These are phyloP conservation scores for Elgaria multicarinata DNA, from an alignment of 2,113 vertebrate species.

Conservation along the genomic window DNA sequence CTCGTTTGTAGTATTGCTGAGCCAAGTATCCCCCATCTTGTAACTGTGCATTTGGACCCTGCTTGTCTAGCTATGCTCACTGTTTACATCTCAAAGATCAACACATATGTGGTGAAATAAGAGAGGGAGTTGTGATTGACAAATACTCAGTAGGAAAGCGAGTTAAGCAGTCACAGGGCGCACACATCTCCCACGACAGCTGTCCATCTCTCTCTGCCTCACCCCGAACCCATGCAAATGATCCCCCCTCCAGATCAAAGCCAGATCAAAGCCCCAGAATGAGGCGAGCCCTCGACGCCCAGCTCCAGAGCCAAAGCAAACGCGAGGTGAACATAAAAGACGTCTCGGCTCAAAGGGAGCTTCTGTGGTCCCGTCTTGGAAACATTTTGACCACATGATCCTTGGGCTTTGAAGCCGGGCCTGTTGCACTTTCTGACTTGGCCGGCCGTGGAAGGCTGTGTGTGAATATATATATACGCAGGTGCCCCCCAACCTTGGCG, in stretches of 20 bases:
- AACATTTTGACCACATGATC: conserved; percentile 66
- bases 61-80: too few relatives aligned
- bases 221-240: background rate
- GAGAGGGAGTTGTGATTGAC: background rate
- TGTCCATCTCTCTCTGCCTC: background rate
- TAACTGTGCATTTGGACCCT: too few relatives aligned
- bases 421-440: conserved; percentile 64
- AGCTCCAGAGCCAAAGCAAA: background rate
- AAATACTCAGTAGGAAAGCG: background rate
- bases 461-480: background rate
- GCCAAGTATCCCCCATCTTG: too few relatives aligned
- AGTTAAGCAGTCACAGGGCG: background rate
- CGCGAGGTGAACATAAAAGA: conserved; percentile 38
- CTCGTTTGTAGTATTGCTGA: too few relatives aligned
- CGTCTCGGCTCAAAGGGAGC: conserved; percentile 69
- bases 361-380: conserved; percentile 75
- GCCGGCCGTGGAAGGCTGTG: conserved; percentile 61
- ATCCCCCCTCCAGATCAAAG: conserved; percentile 45
- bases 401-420: conserved; percentile 59
- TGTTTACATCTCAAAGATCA: background rate
- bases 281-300: background rate
- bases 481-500: conserved; percentile 2
- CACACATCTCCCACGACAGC: background rate
- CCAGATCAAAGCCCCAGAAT: background rate
- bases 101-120: background rate